Evolutionary conservation across 1,140 invertebrate genomes (phyloP).

Genomic region (Doryteuthis pealeii): DNA sequence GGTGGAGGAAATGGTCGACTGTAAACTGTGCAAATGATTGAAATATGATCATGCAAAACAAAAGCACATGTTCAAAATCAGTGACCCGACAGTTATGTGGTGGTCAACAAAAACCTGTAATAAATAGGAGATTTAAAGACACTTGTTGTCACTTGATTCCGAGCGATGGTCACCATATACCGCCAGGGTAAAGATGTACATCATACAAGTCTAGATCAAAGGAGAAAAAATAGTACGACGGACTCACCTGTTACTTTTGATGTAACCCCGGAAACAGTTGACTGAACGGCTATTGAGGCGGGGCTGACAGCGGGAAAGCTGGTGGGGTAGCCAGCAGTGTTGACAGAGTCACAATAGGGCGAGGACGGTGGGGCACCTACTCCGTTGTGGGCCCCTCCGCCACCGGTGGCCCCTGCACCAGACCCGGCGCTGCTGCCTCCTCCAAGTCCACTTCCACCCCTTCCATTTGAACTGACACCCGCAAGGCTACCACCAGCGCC

Average conservation of each 20-base stretch:
- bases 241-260: constrained; percentile 4
- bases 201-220: too few species aligned
- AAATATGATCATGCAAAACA: too few species aligned
- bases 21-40: too few species aligned
- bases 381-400: neutral
- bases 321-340: neutral
- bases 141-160: too few species aligned
- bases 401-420: neutral
- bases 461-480: neutral
- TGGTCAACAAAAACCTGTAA: too few species aligned
- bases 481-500: neutral
- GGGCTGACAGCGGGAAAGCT: neutral
- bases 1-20: too few species aligned
- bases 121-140: too few species aligned
- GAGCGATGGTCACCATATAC: too few species aligned
- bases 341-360: constrained; percentile 6
- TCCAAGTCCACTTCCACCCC: neutral
- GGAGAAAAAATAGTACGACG: too few species aligned
- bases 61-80: too few species aligned
- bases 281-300: neutral
- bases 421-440: neutral
- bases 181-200: too few species aligned
- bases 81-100: too few species aligned
- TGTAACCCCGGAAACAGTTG: neutral
- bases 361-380: neutral